phyloP scores from a whole-genome alignment of 2,797 vertebrate genomes.

The Xyrichtys novacula region DNA sequence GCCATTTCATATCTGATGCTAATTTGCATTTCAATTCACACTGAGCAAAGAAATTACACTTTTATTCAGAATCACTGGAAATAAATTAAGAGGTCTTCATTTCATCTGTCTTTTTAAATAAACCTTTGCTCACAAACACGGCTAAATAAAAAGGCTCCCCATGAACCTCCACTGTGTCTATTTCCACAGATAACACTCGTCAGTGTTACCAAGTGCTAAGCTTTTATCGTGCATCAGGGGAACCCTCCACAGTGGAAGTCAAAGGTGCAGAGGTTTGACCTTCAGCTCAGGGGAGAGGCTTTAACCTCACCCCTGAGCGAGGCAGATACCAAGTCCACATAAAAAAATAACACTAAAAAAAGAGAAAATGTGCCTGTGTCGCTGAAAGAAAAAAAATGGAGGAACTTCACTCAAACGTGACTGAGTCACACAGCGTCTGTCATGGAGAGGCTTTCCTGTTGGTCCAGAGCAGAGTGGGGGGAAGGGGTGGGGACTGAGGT shows the following conservation, averaged over 20 bases:
- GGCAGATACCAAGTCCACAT: constrained; percentile 49
- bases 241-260: constrained; percentile 42
- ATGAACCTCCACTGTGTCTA: constrained; percentile 10
- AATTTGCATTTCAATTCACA: constrained; percentile 32
- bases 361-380: constrained; percentile 27
- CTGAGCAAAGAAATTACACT: constrained; percentile 12
- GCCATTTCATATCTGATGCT: constrained; percentile 30
- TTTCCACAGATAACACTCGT: constrained; percentile 2
- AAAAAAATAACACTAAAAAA: constrained; percentile 14
- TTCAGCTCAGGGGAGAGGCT: constrained; percentile 50
- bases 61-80: constrained; percentile 34
- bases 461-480: constrained; percentile 87
- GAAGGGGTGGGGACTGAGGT: constrained; percentile 82
- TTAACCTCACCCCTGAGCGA: constrained; percentile 28
- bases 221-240: constrained; percentile 5
- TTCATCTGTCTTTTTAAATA: no score
- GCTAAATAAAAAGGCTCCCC: constrained; percentile 17
- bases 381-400: constrained; percentile 16
- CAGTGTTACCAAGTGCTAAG: constrained; percentile 19
- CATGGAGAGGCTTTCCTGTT: constrained; percentile 87
- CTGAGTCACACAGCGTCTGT: constrained; percentile 30
- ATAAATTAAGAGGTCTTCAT: constrained; percentile 47
- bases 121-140: no score
- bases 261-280: constrained; percentile 32
- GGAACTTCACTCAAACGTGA: constrained; percentile 14